Conservation (phyloP, 2,797 vertebrate species). For the Brachyrhaphis roseni region DNA sequence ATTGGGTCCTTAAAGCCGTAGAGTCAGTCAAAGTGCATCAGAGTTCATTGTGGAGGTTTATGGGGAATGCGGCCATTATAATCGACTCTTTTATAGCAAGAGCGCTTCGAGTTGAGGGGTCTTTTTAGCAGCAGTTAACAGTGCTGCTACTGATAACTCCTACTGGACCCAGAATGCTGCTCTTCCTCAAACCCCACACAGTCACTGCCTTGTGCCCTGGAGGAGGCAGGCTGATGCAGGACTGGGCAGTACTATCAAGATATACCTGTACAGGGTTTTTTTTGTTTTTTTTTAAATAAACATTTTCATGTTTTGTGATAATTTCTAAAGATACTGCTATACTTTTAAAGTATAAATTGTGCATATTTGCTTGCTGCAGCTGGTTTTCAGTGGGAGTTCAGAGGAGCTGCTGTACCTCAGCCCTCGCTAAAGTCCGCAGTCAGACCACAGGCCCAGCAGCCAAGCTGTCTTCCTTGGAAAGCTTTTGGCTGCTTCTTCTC, state of each 20-base stretch:
- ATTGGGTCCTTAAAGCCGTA: not conserved
- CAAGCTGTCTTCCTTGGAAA: slow-evolving; percentile 79
- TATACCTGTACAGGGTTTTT: not conserved
- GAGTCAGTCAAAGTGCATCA: slow-evolving; percentile 20
- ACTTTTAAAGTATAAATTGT: not conserved
- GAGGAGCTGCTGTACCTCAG: slow-evolving; percentile 22
- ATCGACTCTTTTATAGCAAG: slow-evolving; percentile 29
- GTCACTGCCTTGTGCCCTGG: slow-evolving; percentile 6
- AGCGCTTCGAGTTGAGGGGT: slow-evolving; percentile 20
- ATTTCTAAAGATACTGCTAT: not conserved
- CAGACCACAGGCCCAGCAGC: slow-evolving; percentile 58
- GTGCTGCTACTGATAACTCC: slow-evolving; percentile 38
- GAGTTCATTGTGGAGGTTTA: slow-evolving; percentile 43
- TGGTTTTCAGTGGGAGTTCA: slow-evolving; percentile 4
- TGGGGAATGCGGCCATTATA: slow-evolving; percentile 38
- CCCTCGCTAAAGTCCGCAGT: slow-evolving; percentile 58
- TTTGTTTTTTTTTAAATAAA: not conserved
- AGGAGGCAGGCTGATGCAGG: slow-evolving; percentile 12
- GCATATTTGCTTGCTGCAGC: not conserved
- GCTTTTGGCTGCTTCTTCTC: slow-evolving; percentile 78
- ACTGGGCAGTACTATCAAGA: not conserved
- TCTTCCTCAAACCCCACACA: slow-evolving; percentile 21
- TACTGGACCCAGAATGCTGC: slow-evolving; percentile 25
- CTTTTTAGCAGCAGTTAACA: slow-evolving; percentile 42
- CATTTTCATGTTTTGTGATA: not conserved